phyloP scores from a whole-genome alignment of 2,888 invertebrate genomes.

The Creontiades dilutus region DNA sequence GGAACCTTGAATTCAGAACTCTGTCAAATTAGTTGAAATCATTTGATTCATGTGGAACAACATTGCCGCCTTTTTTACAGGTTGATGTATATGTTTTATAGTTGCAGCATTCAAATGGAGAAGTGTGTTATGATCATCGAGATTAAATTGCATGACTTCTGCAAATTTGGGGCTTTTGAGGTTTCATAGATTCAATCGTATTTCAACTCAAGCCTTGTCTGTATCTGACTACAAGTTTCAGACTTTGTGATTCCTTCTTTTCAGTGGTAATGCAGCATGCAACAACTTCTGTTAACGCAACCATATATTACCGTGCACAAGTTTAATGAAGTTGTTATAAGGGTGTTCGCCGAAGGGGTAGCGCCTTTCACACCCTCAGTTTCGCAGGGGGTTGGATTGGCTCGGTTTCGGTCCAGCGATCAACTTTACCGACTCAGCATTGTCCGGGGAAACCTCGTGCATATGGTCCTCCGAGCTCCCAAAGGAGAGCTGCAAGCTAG shows the following conservation, averaged over 20 bases:
- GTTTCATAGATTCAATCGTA: too few relatives aligned
- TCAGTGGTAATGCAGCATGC: neutral
- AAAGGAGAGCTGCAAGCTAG: neutral
- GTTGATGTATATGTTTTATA: too few relatives aligned
- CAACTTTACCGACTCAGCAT: neutral
- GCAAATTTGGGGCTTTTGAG: too few relatives aligned
- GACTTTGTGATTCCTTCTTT: neutral
- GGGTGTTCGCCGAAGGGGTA: slow-evolving; percentile 16
- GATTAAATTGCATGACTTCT: too few relatives aligned
- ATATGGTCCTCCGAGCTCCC: slow-evolving; percentile 21
- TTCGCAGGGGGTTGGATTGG: neutral
- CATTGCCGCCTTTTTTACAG: too few relatives aligned
- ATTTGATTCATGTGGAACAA: too few relatives aligned
- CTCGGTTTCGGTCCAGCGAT: slow-evolving; percentile 29
- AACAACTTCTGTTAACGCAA: neutral
- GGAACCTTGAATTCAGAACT: too few relatives aligned
- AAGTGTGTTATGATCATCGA: too few relatives aligned
- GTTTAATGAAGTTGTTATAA: slow-evolving; percentile 30
- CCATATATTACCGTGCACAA: neutral
- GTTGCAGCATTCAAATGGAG: too few relatives aligned
- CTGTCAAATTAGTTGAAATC: too few relatives aligned
- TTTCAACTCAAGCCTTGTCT: too few relatives aligned
- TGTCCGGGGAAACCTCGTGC: slow-evolving; percentile 19
- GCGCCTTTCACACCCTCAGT: slow-evolving; percentile 1
- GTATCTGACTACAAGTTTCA: neutral